A percentile compares a stretch with the other conserved stretches of the same genome.
phyloP scores from a whole-genome alignment of 1,140 invertebrate species.

The Caenorhabditis elegans region DNA sequence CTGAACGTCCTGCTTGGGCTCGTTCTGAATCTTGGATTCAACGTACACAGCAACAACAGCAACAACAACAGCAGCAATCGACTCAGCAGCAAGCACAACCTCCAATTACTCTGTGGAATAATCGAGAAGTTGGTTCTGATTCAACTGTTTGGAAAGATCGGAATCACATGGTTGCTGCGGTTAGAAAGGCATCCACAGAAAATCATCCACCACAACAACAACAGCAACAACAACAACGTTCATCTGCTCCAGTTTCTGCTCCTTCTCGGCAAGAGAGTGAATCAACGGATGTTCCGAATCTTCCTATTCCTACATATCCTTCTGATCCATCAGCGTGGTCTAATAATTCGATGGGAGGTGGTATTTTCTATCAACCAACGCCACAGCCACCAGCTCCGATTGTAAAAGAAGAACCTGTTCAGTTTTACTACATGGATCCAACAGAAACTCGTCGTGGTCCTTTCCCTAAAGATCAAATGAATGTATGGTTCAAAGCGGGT shows the following conservation, averaged over 20 bases:
- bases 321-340: background rate
- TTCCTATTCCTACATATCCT: background rate
- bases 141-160: background rate
- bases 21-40: background rate
- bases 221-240: background rate
- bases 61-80: background rate
- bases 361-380: background rate
- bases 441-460: background rate
- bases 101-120: background rate
- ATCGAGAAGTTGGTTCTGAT: background rate
- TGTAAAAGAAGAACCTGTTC: background rate
- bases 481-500: background rate
- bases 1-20: slow-evolving; percentile 3
- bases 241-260: background rate
- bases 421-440: background rate
- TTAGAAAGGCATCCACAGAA: background rate
- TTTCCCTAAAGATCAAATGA: background rate
- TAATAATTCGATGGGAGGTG: background rate
- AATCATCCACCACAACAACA: background rate
- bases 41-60: background rate
- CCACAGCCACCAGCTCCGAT: background rate
- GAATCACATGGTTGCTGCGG: background rate
- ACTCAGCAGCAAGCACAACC: background rate
- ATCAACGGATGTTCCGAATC: background rate
- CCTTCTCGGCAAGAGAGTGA: background rate